Conservation (phyloP, 2,888 invertebrate genomes). For the Xylota segnis region DNA sequence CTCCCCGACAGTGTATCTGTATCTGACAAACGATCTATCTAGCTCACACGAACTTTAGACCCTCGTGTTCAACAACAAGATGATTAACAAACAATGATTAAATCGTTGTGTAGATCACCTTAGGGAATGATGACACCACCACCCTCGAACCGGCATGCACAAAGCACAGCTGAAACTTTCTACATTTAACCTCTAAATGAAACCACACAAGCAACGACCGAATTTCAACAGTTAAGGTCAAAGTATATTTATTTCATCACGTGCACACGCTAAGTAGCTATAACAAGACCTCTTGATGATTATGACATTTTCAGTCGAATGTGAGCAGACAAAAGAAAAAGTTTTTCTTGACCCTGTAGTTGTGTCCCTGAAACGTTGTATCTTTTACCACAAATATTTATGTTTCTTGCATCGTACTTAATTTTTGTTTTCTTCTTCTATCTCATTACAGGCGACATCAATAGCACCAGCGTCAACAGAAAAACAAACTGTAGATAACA, state of each 20-base stretch:
- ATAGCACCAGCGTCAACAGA: slow-evolving; percentile 71
- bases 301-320: slow-evolving; percentile 66
- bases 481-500: slow-evolving; percentile 73
- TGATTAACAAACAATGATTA: slow-evolving; percentile 53
- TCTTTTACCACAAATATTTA: slow-evolving; percentile 23
- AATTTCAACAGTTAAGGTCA: slow-evolving; percentile 71
- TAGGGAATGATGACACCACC: slow-evolving; percentile 60
- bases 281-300: slow-evolving; percentile 41
- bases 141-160: slow-evolving; percentile 39
- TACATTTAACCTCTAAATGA: slow-evolving; percentile 45
- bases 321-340: slow-evolving; percentile 19
- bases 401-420: slow-evolving; percentile 37
- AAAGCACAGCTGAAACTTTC: slow-evolving; percentile 41
- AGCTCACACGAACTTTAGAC: slow-evolving; percentile 68
- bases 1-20: slow-evolving; percentile 16
- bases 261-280: slow-evolving; percentile 13
- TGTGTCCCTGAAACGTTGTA: slow-evolving; percentile 22
- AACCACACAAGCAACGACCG: slow-evolving; percentile 13
- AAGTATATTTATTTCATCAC: slow-evolving; percentile 26
- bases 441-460: slow-evolving; percentile 67
- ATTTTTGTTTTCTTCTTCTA: slow-evolving; percentile 35
- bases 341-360: slow-evolving; percentile 66
- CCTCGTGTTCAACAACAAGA: slow-evolving; percentile 51
- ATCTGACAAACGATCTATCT: slow-evolving; percentile 53
- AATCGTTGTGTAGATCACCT: slow-evolving; percentile 31